Conservation (phyloP, 2,888 invertebrate genomes). For the Nemotelus nigrinus region DNA sequence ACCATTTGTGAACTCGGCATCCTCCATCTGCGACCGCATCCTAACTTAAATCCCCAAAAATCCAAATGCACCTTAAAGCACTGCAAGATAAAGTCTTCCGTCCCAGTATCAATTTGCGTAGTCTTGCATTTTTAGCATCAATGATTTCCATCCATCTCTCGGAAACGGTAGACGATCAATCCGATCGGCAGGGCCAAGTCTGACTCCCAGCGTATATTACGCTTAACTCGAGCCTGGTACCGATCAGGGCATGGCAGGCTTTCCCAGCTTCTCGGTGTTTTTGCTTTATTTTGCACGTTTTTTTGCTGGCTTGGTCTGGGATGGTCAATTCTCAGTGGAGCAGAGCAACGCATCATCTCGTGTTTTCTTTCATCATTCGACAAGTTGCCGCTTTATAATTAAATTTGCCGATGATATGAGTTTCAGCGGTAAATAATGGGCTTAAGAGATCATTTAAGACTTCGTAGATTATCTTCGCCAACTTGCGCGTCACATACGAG, state of each 20-base stretch:
- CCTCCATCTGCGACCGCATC: no score
- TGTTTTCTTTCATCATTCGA: slow-evolving; percentile 52
- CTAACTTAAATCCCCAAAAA: no score
- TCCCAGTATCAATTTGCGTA: background rate
- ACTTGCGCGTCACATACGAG: slow-evolving; percentile 14
- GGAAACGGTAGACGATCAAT: slow-evolving; percentile 11
- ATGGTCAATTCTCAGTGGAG: background rate
- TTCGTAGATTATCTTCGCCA: slow-evolving; percentile 49
- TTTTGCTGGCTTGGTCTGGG: no score
- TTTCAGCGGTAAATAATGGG: slow-evolving; percentile 52
- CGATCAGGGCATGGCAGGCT: background rate
- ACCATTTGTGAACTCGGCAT: no score
- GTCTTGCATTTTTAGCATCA: background rate
- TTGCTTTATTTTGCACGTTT: background rate
- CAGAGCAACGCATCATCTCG: slow-evolving; percentile 48
- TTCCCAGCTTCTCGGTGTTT: slow-evolving; percentile 21
- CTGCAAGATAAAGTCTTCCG: background rate
- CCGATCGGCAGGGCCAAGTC: slow-evolving; percentile 1
- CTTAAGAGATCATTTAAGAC: slow-evolving; percentile 51
- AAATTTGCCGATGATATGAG: slow-evolving; percentile 52
- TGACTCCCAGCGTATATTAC: background rate
- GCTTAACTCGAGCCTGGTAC: slow-evolving; percentile 19
- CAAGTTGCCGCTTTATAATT: slow-evolving; percentile 51
- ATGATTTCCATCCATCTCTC: no score
- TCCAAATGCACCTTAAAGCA: no score